phyloP scores from a whole-genome alignment of 2,797 vertebrate species.

The Acanthiza pusilla region DNA sequence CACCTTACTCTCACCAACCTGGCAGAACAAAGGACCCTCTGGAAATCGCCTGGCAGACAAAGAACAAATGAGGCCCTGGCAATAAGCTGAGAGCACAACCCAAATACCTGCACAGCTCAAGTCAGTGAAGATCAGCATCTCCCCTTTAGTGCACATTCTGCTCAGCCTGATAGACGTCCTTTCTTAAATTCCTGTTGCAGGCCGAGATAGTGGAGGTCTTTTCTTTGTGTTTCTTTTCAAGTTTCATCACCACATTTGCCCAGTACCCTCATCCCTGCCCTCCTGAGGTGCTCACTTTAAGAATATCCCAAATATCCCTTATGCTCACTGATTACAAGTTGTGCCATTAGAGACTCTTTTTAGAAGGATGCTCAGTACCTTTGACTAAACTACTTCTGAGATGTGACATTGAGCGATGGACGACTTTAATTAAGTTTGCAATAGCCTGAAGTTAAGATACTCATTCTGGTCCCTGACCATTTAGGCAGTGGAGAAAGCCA shows the following conservation, averaged over 20 bases:
- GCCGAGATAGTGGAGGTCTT: background rate
- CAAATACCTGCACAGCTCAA: background rate
- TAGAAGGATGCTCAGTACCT: background rate
- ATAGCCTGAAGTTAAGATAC: background rate
- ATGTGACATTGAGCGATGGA: background rate
- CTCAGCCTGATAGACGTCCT: background rate
- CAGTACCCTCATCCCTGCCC: background rate
- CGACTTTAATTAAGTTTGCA: background rate
- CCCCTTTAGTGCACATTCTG: background rate
- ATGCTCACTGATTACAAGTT: background rate
- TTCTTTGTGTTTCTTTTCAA: background rate
- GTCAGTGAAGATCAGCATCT: background rate
- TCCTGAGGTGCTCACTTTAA: background rate
- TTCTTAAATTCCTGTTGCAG: background rate
- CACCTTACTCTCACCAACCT: background rate
- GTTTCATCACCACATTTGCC: background rate
- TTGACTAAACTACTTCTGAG: background rate
- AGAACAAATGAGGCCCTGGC: accelerated
- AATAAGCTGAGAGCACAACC: background rate
- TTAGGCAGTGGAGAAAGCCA: background rate
- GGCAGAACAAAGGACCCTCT: background rate
- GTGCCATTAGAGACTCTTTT: background rate
- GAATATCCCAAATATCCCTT: background rate
- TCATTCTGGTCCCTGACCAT: background rate
- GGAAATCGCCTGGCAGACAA: background rate